These are phyloP conservation scores for Hylyphantes graminicola DNA, from an alignment of 1,140 invertebrate species.

Conservation along the genomic window DNA sequence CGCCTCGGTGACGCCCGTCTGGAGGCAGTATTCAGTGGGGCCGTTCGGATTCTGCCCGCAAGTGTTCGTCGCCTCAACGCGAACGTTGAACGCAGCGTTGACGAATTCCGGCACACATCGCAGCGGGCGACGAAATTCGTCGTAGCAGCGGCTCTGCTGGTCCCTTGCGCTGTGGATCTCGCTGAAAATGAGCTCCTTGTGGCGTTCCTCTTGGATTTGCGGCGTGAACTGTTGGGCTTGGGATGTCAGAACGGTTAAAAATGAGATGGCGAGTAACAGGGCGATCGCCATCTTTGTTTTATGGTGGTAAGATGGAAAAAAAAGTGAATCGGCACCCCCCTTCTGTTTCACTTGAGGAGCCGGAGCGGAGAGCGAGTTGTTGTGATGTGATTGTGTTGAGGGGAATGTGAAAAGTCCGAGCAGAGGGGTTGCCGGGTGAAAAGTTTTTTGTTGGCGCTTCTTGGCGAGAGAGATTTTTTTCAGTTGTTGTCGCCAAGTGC, in stretches of 20 bases:
- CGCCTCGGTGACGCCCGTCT: constrained; percentile 76
- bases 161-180: constrained; percentile 25
- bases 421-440: too few relatives aligned
- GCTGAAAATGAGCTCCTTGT: constrained; percentile 22
- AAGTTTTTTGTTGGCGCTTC: too few relatives aligned
- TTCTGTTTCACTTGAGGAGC: too few relatives aligned
- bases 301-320: background rate
- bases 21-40: constrained; percentile 86
- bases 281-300: constrained; percentile 25
- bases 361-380: too few relatives aligned
- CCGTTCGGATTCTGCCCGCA: constrained; percentile 79
- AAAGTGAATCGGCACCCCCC: background rate
- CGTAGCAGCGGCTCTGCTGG: constrained; percentile 68
- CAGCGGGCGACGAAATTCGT: constrained; percentile 72
- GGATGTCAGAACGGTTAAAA: background rate
- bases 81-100: constrained; percentile 90
- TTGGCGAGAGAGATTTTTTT: too few relatives aligned
- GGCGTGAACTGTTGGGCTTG: background rate
- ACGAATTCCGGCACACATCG: constrained; percentile 95
- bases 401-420: too few relatives aligned
- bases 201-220: background rate
- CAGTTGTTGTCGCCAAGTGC: too few relatives aligned
- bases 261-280: background rate
- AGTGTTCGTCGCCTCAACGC: constrained; percentile 94
- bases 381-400: too few relatives aligned